Evolutionary conservation across 2,113 vertebrate genomes (phyloP), one percentile per base, ranked within the genome.

Genomic region (Nesoenas mayeri): DNA sequence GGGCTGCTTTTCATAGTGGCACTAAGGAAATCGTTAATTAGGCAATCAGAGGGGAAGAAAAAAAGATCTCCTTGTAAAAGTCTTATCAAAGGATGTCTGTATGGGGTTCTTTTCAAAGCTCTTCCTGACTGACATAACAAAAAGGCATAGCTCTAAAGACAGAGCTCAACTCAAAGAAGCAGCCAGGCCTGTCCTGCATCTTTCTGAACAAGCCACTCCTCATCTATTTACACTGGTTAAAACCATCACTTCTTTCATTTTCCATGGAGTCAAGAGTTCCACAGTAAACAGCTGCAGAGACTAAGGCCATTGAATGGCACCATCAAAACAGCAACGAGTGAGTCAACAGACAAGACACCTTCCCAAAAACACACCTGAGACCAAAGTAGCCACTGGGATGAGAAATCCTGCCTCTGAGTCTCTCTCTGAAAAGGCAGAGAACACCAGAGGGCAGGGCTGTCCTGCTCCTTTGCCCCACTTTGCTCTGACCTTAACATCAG

Each of bases 71-170:
- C 93, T 94, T 96, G 91, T 95, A 90, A 89, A 95, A 89, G 75
- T 58, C 86, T 89, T 95, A 96, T 94, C 95, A 97, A 97, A 96
- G 92, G 91, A 91, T 79, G 75, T 74, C 93, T 96, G 90, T 83
- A 74, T 25, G 53, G 44, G 64, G 62, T 95, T 86, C 78, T 92
- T 90, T 94, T 93, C 91, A 96, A 94, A 94, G 87, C 79, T 87
- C 70, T 92, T 95, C 89, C 95, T 95, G 95, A 91, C 75, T 77
- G 74, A 93, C 72, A 70, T 31, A 97, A 95, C 73, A 89, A 89
- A 96, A 94, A 88, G 51, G 51, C 73, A 81, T 2, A 91, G 89
- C 75, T 85, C 77, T 72, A 79, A 92, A 94, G 87, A 97, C 85
- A 95, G 92, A 94, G 81, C 79, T 88, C 74, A 60, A 86, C 58